Percentiles rank a stretch among this genome's conserved stretches.
Conservation (phyloP, 2,888 invertebrate genomes). For the Tetropium fuscum region DNA sequence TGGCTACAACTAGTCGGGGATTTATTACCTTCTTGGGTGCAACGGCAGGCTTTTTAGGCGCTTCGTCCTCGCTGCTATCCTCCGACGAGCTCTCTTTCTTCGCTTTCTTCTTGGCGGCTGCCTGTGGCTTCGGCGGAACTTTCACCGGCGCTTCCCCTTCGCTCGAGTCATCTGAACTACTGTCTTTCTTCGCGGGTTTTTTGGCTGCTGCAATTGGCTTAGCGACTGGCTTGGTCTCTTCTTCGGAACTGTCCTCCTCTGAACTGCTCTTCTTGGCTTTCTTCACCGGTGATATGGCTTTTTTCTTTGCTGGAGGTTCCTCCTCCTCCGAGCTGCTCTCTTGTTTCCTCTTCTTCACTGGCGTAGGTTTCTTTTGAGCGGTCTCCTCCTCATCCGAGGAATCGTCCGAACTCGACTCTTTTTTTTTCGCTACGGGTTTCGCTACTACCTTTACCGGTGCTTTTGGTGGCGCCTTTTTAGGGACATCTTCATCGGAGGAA, state of each 20-base stretch:
- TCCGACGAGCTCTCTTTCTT: conserved; percentile 59
- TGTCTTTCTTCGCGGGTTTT: conserved; percentile 53
- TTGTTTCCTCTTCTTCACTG: conserved; percentile 10
- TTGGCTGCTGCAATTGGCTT: conserved; percentile 22
- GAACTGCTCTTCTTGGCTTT: conserved; percentile 32
- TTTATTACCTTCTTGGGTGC: conserved; percentile 46
- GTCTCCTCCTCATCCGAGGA: conserved; percentile 23
- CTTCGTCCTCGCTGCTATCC: conserved; percentile 43
- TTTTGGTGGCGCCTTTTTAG: conserved; percentile 6
- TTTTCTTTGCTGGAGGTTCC: conserved; percentile 26
- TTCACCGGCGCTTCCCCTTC: conserved; percentile 53
- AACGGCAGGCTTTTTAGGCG: conserved; percentile 48
- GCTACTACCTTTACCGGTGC: conserved; percentile 9
- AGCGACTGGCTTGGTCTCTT: conserved; percentile 13
- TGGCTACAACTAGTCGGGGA: conserved; percentile 22
- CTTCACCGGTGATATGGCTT: conserved; percentile 20
- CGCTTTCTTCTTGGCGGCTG: conserved; percentile 41
- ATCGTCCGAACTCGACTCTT: conserved; percentile 17
- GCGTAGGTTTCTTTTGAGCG: conserved; percentile 4
- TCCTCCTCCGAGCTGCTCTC: conserved; percentile 39
- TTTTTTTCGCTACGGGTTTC: conserved; percentile 17
- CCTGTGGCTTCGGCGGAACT: conserved; percentile 21
- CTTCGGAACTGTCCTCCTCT: conserved; percentile 27
- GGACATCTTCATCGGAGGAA: conserved; percentile 14
- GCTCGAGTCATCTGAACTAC: conserved; percentile 64